A percentile compares a stretch with the other conserved stretches of the same genome.
These are phyloP conservation scores for Nemapogon koenigi DNA, from an alignment of 2,888 invertebrate genomes.

Conservation along the genomic window DNA sequence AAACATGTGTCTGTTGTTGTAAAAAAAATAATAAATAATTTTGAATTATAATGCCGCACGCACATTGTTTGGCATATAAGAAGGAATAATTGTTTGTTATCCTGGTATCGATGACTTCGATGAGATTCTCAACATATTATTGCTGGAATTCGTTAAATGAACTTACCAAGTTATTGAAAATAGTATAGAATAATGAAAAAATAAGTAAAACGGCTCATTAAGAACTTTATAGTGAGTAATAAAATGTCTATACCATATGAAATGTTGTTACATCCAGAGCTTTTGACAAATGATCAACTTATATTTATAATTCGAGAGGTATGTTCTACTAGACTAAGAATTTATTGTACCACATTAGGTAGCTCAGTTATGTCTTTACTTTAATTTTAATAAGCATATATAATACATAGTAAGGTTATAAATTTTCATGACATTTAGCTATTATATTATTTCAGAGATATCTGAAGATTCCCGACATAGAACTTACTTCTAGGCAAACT, in stretches of 20 bases:
- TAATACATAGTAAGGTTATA: neutral
- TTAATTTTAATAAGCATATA: neutral
- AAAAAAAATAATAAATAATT: too few relatives aligned
- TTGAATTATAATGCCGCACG: too few relatives aligned
- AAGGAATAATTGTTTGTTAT: too few relatives aligned
- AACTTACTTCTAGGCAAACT: constrained; percentile 35
- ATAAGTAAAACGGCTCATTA: neutral
- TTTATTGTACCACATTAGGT: neutral
- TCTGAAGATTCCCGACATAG: constrained; percentile 33
- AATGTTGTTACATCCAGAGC: constrained; percentile 51
- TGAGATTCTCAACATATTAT: too few relatives aligned
- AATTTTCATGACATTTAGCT: constrained; percentile 2
- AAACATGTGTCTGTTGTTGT: too few relatives aligned
- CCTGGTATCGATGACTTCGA: too few relatives aligned
- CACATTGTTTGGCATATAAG: too few relatives aligned
- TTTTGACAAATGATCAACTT: constrained; percentile 45
- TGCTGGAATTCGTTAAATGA: too few relatives aligned
- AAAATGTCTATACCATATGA: constrained; percentile 42
- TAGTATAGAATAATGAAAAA: neutral
- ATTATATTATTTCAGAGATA: constrained; percentile 35
- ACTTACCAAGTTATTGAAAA: too few relatives aligned
- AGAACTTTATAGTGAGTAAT: too few relatives aligned
- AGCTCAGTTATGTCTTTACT: neutral
- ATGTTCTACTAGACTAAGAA: neutral
- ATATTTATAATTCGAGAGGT: constrained; percentile 46